phyloP scores from a whole-genome alignment of 2,113 vertebrate genomes.

The Pterocles gutturalis region DNA sequence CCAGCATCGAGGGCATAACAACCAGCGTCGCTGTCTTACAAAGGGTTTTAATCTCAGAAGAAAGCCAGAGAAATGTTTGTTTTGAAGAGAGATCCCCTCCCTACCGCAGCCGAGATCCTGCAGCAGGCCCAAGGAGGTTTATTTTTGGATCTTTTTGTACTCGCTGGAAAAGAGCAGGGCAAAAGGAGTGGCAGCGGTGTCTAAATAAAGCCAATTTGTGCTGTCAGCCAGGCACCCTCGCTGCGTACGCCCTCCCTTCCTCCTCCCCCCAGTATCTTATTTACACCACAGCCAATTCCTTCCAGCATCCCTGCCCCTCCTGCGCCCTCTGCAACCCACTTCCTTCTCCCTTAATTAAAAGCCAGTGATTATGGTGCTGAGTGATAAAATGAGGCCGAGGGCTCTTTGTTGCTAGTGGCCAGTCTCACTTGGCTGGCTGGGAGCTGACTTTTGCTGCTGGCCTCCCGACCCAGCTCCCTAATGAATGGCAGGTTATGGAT shows the following conservation, averaged over 20 bases:
- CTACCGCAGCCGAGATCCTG: not conserved
- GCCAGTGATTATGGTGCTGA: not conserved
- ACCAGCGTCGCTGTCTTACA: not conserved
- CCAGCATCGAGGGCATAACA: not conserved
- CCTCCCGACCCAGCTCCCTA: not conserved
- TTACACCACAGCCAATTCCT: not conserved
- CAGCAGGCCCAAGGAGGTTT: not conserved
- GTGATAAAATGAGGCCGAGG: not conserved
- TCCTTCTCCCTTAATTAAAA: conserved; percentile 51
- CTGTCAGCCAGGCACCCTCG: not conserved
- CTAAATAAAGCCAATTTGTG: not conserved
- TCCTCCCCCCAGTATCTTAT: not conserved
- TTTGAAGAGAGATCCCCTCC: not conserved
- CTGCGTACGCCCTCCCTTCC: not conserved
- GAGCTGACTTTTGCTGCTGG: not conserved
- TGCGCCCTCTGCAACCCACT: not conserved
- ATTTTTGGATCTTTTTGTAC: not conserved
- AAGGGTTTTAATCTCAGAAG: not conserved
- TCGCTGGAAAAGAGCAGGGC: accelerated
- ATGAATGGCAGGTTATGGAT: not conserved
- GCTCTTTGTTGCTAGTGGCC: not conserved
- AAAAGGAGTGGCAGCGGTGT: not conserved
- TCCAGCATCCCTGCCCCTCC: not conserved
- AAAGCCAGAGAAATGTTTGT: not conserved
- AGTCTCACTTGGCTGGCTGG: not conserved